Conservation (phyloP, 37 sponge, comb jelly and placozoan species). For the Aphrocallistes beatrix region DNA sequence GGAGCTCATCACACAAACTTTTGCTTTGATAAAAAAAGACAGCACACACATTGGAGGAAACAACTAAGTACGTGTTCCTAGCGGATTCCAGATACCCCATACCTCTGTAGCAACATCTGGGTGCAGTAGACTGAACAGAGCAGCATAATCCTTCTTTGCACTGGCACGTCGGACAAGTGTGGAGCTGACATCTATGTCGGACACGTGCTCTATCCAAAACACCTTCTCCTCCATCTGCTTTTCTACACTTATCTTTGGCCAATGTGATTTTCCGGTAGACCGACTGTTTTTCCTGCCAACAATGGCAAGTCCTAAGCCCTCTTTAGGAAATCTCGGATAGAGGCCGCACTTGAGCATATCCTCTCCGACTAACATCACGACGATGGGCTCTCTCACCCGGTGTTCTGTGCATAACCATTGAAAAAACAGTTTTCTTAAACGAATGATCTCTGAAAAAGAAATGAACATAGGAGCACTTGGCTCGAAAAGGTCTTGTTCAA, state of each 20-base stretch:
- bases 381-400: neutral
- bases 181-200: neutral
- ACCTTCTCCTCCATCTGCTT: neutral
- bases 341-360: neutral
- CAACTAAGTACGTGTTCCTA: too few relatives aligned
- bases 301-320: neutral
- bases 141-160: neutral
- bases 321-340: neutral
- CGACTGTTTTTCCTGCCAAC: neutral
- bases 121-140: neutral
- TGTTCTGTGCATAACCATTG: neutral
- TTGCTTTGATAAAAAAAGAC: too few relatives aligned
- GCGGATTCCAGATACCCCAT: neutral
- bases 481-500: slow-evolving; percentile 6
- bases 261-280: neutral
- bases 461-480: neutral
- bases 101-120: neutral
- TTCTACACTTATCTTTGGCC: neutral
- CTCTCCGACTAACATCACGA: neutral
- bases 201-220: neutral
- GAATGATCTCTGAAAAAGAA: neutral
- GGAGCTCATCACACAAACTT: too few relatives aligned
- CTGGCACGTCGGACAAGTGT: neutral
- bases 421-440: neutral
- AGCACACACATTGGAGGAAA: too few relatives aligned